Conservation (phyloP, 2,797 vertebrate species). For the Hirundo rustica region DNA sequence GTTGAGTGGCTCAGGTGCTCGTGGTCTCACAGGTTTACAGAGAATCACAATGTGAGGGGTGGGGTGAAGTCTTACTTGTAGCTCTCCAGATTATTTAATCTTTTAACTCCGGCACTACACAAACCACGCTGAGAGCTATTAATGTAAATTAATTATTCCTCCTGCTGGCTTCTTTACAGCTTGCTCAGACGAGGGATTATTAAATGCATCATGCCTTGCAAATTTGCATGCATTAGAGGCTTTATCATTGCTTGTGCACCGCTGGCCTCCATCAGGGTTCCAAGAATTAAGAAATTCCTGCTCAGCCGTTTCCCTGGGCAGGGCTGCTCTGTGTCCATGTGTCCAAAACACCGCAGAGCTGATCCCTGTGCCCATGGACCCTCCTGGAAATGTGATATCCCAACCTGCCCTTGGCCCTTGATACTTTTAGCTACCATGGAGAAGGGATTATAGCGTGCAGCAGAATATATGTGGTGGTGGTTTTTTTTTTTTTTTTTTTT, state of each 20-base stretch:
- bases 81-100: constrained; percentile 16
- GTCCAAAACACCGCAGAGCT: not conserved
- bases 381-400: not conserved
- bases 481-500: no score
- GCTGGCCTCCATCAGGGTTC: not conserved
- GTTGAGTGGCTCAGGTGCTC: not conserved
- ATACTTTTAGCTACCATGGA: not conserved
- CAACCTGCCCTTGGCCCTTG: not conserved
- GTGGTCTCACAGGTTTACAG: not conserved
- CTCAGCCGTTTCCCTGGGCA: not conserved
- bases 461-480: not conserved
- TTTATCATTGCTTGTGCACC: not conserved
- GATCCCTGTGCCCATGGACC: not conserved
- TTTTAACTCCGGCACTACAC: not conserved
- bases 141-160: constrained; percentile 73
- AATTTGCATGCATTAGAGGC: constrained; percentile 58
- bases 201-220: constrained; percentile 60
- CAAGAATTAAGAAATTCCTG: not conserved
- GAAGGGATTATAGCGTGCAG: not conserved
- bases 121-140: constrained; percentile 63
- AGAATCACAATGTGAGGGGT: not conserved
- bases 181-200: constrained; percentile 66
- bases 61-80: not conserved
- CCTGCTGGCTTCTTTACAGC: constrained; percentile 64
- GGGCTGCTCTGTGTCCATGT: not conserved